A percentile compares a stretch with the other conserved stretches of the same genome.
These are phyloP conservation scores for Cylloceria caligata DNA, from an alignment of 2,888 invertebrate species.

Conservation along the genomic window DNA sequence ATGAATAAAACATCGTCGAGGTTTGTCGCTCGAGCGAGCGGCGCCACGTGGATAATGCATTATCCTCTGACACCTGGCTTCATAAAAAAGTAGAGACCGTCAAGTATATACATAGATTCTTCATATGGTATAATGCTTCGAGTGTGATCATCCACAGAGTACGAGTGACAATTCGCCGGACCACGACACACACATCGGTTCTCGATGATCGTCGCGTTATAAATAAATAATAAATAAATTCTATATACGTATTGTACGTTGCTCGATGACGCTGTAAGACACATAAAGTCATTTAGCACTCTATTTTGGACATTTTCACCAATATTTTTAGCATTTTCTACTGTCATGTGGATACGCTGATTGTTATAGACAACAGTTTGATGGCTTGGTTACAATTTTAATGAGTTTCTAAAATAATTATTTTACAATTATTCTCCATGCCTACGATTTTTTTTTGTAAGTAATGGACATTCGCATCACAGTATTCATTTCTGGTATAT, in stretches of 20 bases:
- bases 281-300: slow-evolving; percentile 33
- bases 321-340: not conserved
- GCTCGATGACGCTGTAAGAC: not conserved
- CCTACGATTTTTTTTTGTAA: no score
- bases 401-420: not conserved
- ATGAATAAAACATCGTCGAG: slow-evolving; percentile 63
- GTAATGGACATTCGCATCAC: no score
- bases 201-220: slow-evolving; percentile 31
- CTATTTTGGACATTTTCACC: not conserved
- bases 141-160: not conserved
- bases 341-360: not conserved
- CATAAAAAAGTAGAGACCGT: slow-evolving; percentile 32
- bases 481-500: no score
- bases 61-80: slow-evolving; percentile 50
- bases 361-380: not conserved
- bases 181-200: slow-evolving; percentile 24
- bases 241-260: not conserved
- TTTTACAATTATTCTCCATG: no score
- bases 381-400: not conserved
- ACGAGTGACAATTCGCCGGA: slow-evolving; percentile 19
- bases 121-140: slow-evolving; percentile 19
- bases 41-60: slow-evolving; percentile 60
- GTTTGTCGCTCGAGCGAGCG: slow-evolving; percentile 53
- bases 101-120: not conserved
- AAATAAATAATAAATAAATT: slow-evolving; percentile 46